Evolutionary conservation across 2,113 vertebrate genomes (phyloP).

Genomic region (Emberiza fucata): DNA sequence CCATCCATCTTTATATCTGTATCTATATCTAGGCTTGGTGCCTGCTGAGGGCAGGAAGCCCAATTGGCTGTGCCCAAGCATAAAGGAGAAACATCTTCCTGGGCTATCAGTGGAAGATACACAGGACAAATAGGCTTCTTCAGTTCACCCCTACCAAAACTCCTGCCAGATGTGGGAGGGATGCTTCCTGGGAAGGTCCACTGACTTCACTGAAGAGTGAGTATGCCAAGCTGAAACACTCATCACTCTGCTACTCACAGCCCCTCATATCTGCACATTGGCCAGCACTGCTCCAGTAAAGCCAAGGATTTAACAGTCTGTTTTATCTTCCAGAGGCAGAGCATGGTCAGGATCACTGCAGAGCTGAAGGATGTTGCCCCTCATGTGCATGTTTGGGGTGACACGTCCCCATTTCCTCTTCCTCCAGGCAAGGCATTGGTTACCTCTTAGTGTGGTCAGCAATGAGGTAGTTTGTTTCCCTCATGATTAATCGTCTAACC

Average conservation of each 20-base stretch:
- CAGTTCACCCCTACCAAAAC: neutral
- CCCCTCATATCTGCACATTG: neutral
- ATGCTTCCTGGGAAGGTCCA: neutral
- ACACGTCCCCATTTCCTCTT: neutral
- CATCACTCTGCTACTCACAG: neutral
- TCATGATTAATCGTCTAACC: neutral
- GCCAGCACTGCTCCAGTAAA: neutral
- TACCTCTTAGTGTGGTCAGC: neutral
- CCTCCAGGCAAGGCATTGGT: neutral
- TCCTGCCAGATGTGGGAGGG: neutral
- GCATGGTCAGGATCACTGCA: fast-evolving
- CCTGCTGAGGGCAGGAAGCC: neutral
- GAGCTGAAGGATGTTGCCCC: neutral
- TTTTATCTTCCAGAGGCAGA: neutral
- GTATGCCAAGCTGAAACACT: fast-evolving
- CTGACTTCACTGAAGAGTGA: neutral
- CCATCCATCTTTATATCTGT: no score
- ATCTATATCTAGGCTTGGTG: neutral
- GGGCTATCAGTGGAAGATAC: neutral
- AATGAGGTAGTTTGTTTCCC: neutral
- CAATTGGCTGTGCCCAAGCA: neutral
- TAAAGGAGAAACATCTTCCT: neutral
- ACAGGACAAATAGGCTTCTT: neutral
- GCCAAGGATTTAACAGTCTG: neutral
- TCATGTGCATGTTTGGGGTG: fast-evolving